Conservation (phyloP, 2,797 vertebrate genomes). For the Molossus molossus region DNA sequence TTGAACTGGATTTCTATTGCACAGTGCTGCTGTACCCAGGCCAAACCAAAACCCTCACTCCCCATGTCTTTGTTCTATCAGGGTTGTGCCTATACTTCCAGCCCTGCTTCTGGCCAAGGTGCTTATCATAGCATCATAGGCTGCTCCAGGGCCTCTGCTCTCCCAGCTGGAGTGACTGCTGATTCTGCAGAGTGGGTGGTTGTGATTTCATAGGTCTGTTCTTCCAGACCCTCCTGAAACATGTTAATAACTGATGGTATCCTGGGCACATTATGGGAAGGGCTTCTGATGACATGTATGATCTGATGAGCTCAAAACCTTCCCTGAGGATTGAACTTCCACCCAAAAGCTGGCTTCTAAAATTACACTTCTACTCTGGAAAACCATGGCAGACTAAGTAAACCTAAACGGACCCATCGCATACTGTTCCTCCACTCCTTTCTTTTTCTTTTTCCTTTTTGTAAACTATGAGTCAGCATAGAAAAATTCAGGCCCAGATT, state of each 20-base stretch:
- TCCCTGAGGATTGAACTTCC: background rate
- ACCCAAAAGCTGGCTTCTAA: background rate
- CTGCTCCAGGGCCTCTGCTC: background rate
- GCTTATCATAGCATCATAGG: background rate
- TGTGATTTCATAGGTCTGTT: background rate
- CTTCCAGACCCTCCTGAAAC: background rate
- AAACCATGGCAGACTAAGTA: background rate
- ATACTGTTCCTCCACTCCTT: background rate
- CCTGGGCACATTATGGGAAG: background rate
- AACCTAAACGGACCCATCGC: background rate
- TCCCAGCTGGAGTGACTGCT: background rate
- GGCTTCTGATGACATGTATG: background rate
- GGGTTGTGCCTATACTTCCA: background rate
- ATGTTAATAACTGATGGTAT: background rate
- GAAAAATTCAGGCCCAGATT: slow-evolving; percentile 61
- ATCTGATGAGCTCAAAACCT: background rate
- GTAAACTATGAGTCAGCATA: slow-evolving; percentile 26
- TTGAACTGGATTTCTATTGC: background rate
- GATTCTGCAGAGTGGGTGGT: background rate
- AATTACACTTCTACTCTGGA: slow-evolving; percentile 36
- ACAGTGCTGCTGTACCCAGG: background rate
- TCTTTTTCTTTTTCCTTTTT: background rate
- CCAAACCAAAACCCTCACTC: background rate
- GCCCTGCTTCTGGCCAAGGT: background rate
- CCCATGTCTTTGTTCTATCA: background rate